A percentile compares a stretch with the other conserved stretches of the same genome.
Evolutionary conservation across 2,888 invertebrate species (phyloP).

Genomic region (Cryptocephalus moraei): DNA sequence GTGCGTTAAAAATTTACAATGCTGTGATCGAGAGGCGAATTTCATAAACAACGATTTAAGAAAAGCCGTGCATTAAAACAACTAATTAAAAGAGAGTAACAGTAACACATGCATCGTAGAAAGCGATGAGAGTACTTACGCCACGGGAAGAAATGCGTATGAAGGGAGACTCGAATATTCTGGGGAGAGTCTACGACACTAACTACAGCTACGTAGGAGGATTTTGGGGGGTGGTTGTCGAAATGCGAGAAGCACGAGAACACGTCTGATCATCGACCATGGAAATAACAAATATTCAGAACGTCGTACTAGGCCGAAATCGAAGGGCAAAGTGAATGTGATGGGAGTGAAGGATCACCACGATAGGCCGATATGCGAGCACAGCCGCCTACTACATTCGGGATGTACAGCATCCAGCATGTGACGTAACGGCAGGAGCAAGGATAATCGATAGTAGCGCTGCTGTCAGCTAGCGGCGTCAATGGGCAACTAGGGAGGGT

Average conservation of each 20-base stretch:
- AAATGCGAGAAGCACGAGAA: constrained; percentile 8
- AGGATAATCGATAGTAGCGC: constrained; percentile 39
- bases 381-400: constrained; percentile 30
- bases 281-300: constrained; percentile 1
- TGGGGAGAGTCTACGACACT: too few species aligned
- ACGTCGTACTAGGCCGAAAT: constrained; percentile 1
- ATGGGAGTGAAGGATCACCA: constrained; percentile 3
- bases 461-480: constrained; percentile 29
- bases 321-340: neutral
- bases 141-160: too few species aligned
- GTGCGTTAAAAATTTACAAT: too few species aligned
- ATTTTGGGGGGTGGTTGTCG: neutral
- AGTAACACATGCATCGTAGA: too few species aligned
- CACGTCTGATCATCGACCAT: constrained; percentile 5
- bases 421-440: constrained; percentile 31
- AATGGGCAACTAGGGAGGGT: constrained; percentile 30
- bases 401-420: constrained; percentile 31
- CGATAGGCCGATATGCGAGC: constrained; percentile 7
- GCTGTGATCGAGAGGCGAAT: too few species aligned
- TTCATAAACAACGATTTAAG: too few species aligned
- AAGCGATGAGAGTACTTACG: too few species aligned
- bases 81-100: too few species aligned
- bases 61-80: too few species aligned
- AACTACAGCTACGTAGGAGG: too few species aligned
- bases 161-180: too few species aligned